Conservation (phyloP, 92 coral and sea anemone genomes). For the Pocillopora meandrina region DNA sequence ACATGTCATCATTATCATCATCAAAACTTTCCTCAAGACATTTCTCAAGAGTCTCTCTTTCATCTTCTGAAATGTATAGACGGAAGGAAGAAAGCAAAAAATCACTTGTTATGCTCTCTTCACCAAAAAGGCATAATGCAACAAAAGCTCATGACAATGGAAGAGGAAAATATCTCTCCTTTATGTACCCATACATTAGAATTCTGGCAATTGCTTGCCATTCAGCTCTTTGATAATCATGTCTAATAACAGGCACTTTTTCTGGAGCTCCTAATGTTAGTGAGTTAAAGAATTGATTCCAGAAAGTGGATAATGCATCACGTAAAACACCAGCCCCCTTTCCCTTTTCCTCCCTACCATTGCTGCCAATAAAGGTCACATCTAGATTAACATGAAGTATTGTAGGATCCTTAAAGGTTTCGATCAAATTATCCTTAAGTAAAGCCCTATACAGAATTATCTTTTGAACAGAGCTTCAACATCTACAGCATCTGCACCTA, state of each 20-base stretch:
- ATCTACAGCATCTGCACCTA: too few relatives aligned
- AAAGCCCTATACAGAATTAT: too few relatives aligned
- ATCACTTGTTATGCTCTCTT: slow-evolving; percentile 11
- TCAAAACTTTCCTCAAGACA: too few relatives aligned
- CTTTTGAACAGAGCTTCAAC: too few relatives aligned
- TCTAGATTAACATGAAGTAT: too few relatives aligned
- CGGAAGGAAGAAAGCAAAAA: slow-evolving; percentile 4
- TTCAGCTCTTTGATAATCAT: slow-evolving; percentile 43
- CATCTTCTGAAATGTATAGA: not conserved
- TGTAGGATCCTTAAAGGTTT: too few relatives aligned
- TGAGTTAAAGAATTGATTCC: slow-evolving; percentile 19
- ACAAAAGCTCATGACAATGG: slow-evolving; percentile 38
- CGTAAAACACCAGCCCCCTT: slow-evolving; percentile 28
- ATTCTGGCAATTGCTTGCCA: slow-evolving; percentile 60
- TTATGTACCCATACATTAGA: slow-evolving; percentile 50
- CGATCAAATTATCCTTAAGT: too few relatives aligned
- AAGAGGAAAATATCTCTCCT: slow-evolving; percentile 44
- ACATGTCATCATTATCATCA: too few relatives aligned
- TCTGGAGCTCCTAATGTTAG: slow-evolving; percentile 39
- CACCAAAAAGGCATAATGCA: slow-evolving; percentile 54
- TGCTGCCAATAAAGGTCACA: too few relatives aligned
- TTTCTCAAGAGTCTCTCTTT: too few relatives aligned
- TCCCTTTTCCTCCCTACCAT: too few relatives aligned
- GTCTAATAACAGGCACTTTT: slow-evolving; percentile 46
- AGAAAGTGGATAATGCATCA: slow-evolving; percentile 41